Evolutionary conservation across 2,888 invertebrate genomes (phyloP).

Genomic region (Abscondita cerata): DNA sequence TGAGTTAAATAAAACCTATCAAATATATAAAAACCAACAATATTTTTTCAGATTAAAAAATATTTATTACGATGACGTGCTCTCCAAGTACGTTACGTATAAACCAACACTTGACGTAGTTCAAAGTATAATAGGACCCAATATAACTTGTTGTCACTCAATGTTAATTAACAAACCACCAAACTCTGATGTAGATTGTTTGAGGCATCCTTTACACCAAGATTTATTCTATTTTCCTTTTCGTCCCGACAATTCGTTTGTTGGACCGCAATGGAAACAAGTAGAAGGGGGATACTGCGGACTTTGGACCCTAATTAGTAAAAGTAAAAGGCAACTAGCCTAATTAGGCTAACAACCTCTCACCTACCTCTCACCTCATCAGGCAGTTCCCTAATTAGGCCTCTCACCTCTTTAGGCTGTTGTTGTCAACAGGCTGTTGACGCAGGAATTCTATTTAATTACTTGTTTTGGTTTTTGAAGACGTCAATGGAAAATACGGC

Average conservation of each 20-base stretch:
- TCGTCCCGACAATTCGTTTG: constrained; percentile 79
- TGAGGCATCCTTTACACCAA: constrained; percentile 74
- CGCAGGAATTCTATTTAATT: too few relatives aligned
- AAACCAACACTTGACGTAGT: constrained; percentile 72
- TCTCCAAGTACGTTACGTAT: constrained; percentile 71
- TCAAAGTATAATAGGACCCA: constrained; percentile 74
- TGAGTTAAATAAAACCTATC: not conserved
- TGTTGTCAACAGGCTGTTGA: too few relatives aligned
- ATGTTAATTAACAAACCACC: constrained; percentile 93
- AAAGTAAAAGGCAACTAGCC: too few relatives aligned
- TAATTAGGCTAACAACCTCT: too few relatives aligned
- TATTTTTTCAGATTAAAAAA: constrained; percentile 69
- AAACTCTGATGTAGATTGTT: constrained; percentile 68
- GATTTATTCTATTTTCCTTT: constrained; percentile 89
- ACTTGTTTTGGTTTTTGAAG: too few relatives aligned
- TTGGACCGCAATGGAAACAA: constrained; percentile 92
- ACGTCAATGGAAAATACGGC: too few relatives aligned
- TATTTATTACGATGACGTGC: constrained; percentile 74
- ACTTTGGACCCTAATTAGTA: too few relatives aligned
- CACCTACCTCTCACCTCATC: too few relatives aligned
- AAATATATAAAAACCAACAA: too few relatives aligned
- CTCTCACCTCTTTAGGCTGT: too few relatives aligned
- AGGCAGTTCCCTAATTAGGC: too few relatives aligned
- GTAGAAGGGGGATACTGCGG: too few relatives aligned
- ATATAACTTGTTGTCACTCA: constrained; percentile 78